A percentile compares a stretch with the other conserved stretches of the same genome.
These are phyloP conservation scores for Pelecanus crispus DNA, from an alignment of 2,113 vertebrate genomes.

Conservation along the genomic window DNA sequence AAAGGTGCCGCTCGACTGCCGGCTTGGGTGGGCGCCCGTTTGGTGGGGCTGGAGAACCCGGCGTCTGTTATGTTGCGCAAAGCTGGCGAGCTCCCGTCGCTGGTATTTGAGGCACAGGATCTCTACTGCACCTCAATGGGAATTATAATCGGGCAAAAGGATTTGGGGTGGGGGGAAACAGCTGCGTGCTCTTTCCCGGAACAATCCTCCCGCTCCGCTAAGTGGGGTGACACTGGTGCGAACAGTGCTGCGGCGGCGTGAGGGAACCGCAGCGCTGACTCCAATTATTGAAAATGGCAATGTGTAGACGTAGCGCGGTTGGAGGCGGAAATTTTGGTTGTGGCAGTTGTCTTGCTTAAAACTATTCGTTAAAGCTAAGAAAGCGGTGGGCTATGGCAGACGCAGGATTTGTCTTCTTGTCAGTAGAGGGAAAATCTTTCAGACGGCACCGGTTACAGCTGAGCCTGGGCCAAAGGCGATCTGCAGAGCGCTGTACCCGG, in stretches of 20 bases:
- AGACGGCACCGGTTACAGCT: neutral
- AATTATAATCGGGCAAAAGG: neutral
- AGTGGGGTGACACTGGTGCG: fast-evolving
- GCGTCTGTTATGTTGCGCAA: fast-evolving
- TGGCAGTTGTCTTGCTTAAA: neutral
- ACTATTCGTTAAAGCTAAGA: neutral
- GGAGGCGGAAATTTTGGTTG: neutral
- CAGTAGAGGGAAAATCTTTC: neutral
- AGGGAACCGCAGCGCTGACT: too few species aligned
- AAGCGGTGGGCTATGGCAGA: neutral
- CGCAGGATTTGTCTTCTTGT: neutral
- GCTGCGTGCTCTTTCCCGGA: neutral
- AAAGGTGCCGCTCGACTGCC: neutral
- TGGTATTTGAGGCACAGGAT: neutral
- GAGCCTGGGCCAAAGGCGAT: neutral
- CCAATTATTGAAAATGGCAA: neutral
- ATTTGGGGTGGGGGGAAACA: too few species aligned
- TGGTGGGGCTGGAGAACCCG: neutral
- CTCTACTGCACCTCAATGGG: neutral
- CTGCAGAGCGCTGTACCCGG: fast-evolving
- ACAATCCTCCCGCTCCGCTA: too few species aligned
- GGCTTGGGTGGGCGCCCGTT: neutral
- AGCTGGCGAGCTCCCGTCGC: neutral
- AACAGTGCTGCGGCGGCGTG: fast-evolving
- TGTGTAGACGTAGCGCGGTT: neutral